A percentile compares a stretch with the other conserved stretches of the same genome.
Conservation (phyloP, 2,888 invertebrate genomes). For the Hirtodrosophila duncani region DNA sequence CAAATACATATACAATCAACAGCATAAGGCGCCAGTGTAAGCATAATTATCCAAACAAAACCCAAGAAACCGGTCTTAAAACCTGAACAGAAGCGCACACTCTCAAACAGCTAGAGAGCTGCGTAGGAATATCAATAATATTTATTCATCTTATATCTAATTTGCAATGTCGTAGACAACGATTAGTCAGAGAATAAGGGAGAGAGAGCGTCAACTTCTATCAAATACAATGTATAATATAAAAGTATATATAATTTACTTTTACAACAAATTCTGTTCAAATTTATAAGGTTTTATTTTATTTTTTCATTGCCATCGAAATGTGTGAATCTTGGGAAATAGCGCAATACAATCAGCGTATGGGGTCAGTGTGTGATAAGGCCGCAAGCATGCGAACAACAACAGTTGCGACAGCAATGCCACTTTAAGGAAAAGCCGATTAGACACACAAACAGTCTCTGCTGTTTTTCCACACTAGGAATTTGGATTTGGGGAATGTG, state of each 20-base stretch:
- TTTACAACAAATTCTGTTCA: too few species aligned
- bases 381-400: not conserved
- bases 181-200: too few species aligned
- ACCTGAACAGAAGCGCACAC: constrained; percentile 23
- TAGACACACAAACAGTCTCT: too few species aligned
- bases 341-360: constrained; percentile 18
- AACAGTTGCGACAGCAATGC: not conserved
- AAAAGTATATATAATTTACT: too few species aligned
- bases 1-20: constrained; percentile 15
- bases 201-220: too few species aligned
- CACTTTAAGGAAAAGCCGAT: not conserved
- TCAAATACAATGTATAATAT: too few species aligned
- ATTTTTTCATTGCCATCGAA: not conserved
- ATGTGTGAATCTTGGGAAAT: constrained; percentile 13
- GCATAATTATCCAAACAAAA: constrained; percentile 22
- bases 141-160: not conserved
- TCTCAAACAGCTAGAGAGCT: constrained; percentile 1
- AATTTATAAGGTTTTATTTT: not conserved
- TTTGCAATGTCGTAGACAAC: too few species aligned
- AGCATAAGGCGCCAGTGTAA: constrained; percentile 25
- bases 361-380: constrained; percentile 47
- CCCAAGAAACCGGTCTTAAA: constrained; percentile 43
- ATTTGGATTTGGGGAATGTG: too few species aligned
- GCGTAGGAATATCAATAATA: constrained; percentile 15
- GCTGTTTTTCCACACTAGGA: too few species aligned